Evolutionary conservation across 2,113 vertebrate genomes (phyloP).

Genomic region (Ceuthmochares aereus): DNA sequence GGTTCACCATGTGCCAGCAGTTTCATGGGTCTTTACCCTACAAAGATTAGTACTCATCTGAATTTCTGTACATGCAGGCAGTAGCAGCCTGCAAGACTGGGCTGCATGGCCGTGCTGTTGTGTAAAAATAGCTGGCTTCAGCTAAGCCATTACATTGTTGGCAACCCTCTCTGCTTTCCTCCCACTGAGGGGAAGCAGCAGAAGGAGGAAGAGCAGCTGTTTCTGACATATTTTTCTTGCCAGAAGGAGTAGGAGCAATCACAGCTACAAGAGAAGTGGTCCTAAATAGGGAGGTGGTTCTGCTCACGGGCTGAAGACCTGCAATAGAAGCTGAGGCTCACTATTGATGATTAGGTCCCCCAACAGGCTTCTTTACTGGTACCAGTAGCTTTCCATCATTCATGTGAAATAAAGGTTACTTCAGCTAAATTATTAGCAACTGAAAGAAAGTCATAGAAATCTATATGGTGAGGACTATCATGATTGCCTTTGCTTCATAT

Average conservation of each 20-base stretch:
- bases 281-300: not conserved
- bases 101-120: not conserved
- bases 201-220: conserved; percentile 49
- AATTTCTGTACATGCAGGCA: not conserved
- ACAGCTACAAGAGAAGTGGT: not conserved
- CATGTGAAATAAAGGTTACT: not conserved
- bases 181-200: conserved; percentile 21
- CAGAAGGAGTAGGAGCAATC: conserved; percentile 35
- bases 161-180: conserved; percentile 34
- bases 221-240: conserved; percentile 39
- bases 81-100: not conserved
- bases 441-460: not conserved
- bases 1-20: not conserved
- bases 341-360: not conserved
- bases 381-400: not conserved
- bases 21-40: not conserved
- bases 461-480: not conserved
- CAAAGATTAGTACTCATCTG: not conserved
- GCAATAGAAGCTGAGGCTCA: not conserved
- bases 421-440: not conserved
- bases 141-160: not conserved
- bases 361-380: not conserved
- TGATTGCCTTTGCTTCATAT: not conserved
- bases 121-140: conserved; percentile 50
- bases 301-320: not conserved